Evolutionary conservation across 2,113 vertebrate species (phyloP), one percentile per base, ranked within the genome.

Genomic region (Polypterus bichir): DNA sequence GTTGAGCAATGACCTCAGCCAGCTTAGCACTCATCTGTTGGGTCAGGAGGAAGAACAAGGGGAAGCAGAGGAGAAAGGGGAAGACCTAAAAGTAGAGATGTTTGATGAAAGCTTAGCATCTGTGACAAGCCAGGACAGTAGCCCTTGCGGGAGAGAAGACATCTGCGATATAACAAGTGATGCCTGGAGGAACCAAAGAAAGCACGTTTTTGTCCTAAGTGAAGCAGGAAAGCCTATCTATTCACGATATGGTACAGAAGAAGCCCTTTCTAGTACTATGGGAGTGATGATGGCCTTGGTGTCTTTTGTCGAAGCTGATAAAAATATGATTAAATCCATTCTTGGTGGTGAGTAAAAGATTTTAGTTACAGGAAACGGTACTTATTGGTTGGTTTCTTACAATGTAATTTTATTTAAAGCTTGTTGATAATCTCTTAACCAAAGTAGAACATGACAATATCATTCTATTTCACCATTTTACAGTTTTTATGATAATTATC

Each of bases 271-370:
- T 68, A 95, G 92, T 83, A 96, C 91, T 66, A 96, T 94, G 87
- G 96, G 95, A 0, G 95, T 99, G 65, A 97, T 99, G 94, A 94
- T 96, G 85, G 93, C 94, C 1, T 83, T 98, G 0, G 93, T 99
- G 46, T 97, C 95, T 46, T 91, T 99, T 54, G 79, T 97, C 7
- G 94, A 99, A 70, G 89, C 92, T 0, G 87, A 90, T 62, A 95
- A 94, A 77, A 97, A 99, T 0, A 86, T 89, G 62, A 98, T 99
- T 59, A 86, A 92, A 53, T 98, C 95, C 73, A 97, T 99, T 64
- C 95, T 97, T 0, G 90, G 92, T 91, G 96, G 96, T 97, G 77
- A 9, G 67, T 11, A 3, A 44, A 10, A 69, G 27, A 27, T 27
- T 27, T 27, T 27, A 27, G 27, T 27, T 27, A 27, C 27, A 27